These are phyloP conservation scores for Anthrax anthrax DNA, from an alignment of 2,888 invertebrate genomes.

Conservation along the genomic window DNA sequence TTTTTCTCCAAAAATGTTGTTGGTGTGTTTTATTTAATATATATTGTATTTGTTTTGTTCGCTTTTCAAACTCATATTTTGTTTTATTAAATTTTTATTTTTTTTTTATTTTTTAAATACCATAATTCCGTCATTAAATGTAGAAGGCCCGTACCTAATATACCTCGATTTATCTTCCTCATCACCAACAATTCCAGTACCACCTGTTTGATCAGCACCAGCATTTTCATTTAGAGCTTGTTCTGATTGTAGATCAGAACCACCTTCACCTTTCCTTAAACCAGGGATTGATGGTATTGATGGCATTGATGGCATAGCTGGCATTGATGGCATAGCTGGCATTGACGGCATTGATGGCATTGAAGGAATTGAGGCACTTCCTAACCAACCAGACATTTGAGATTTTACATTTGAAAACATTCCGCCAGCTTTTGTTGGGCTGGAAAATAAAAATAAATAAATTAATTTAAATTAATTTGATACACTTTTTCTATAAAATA, in stretches of 20 bases:
- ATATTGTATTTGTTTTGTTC: too few relatives aligned
- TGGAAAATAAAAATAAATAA: constrained; percentile 21
- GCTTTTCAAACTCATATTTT: too few relatives aligned
- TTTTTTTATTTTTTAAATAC: constrained; percentile 13
- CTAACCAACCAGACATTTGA: constrained; percentile 74
- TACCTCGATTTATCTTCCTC: constrained; percentile 84
- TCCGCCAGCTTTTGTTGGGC: constrained; percentile 63
- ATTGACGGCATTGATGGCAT: constrained; percentile 35
- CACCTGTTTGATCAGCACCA: constrained; percentile 11
- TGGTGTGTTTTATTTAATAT: too few relatives aligned
- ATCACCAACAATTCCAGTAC: constrained; percentile 37
- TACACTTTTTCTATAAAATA: too few relatives aligned
- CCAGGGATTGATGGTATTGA: constrained; percentile 49
- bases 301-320: constrained; percentile 32
- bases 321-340: constrained; percentile 31
- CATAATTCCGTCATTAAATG: constrained; percentile 36
- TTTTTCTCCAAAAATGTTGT: too few relatives aligned
- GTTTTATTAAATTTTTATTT: too few relatives aligned
- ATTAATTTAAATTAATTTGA: too few relatives aligned
- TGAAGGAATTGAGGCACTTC: constrained; percentile 37
- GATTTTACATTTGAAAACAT: constrained; percentile 77
- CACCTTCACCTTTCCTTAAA: constrained; percentile 50
- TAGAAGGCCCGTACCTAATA: constrained; percentile 50
- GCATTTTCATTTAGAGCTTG: constrained; percentile 30
- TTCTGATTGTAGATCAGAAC: constrained; percentile 35